Base-by-base conservation (phyloP, 2,113 vertebrate species). In the Datnioides undecimradiatus region DNA sequence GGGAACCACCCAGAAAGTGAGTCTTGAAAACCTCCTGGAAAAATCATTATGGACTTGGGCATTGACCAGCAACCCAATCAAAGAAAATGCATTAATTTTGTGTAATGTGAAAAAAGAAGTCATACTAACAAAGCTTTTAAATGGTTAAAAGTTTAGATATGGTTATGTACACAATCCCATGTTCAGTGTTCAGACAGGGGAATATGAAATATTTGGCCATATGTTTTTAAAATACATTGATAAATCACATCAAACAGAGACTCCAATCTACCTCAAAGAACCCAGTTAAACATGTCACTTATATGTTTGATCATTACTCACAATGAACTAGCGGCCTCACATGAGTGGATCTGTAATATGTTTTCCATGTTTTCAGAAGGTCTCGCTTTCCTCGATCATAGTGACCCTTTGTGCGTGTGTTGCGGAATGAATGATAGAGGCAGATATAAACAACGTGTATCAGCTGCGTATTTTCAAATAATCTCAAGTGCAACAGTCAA, bases 401-500 rank as follows among this genome's bases (percentile, higher is more conserved):
- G 52, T 51, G 55, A 55, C 31, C 54, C 21, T 57, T 48, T 60
- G 38, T 57, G 52, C 51, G 60, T 64, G 52, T 55, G 60, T 64
- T 82, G 5, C 52, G 2, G 14, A 45, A 23, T 75, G 68, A 88
- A 51, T 79, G 27, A 76, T 70, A 31, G 63, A 59, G 63, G 45
- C 12, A 40, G 63, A 76, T 62, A 76, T 43, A 40, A 63, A 29
- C 19, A 59, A 17, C 58, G 59, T 67, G 40, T 8, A 73, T 84
- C 66, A 51, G 52, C 81, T 75, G 65, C 23, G 16, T 75, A 64
- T 90, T 86, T 86, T 81, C 69, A 86, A 12, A 80, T 46, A 75
- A 75, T 85, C 74, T 88, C 75, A 76, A 81, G 87, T 79, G 80
- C 60, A 74, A 62, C 40, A 80, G 84, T 83, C 41, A 87, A 87